Base-by-base conservation (phyloP, 2,888 invertebrate genomes). In the Cheilosia variabilis region DNA sequence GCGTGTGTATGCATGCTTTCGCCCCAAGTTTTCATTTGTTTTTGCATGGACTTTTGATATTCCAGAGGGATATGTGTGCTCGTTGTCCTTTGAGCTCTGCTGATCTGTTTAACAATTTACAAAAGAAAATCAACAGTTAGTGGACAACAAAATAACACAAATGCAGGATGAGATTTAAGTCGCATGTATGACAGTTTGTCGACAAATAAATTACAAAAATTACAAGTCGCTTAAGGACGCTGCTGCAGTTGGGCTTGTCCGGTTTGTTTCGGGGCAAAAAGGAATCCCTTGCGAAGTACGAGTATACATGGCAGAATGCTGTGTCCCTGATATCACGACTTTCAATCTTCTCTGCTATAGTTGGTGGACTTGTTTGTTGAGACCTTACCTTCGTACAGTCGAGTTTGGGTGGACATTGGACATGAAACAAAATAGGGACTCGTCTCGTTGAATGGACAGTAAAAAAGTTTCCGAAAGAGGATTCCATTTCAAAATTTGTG, bases 111-210 rank as follows among this genome's bases (percentile, higher is more conserved):
- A 60, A 71, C n/a, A 71, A 65, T 79, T 65, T 66, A 62, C 84
- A 84, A 76, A 60, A 58, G 65, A 80, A 76, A 84, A 75, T 79
- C 83, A 84, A 84, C 83, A 84, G 68, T 53, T 63, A 66, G 22
- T 55, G 17, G 72, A 60, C 27, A 45, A 17, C 50, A 71, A 13
- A 55, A 68, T 58, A 47, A 58, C 17, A 37, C 15, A 62, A 75
- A 62, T 62, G 45, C 43, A 31, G 17, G 7, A 17, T 17, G 17
- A 24, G 13, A 31, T 6, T 43, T 9, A 19, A 15, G 31, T 41
- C 17, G 37, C 43, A 53, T 37, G 37, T 37, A 37, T 13, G 17
- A 45, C 45, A 45, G 43, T 41, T 22, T 57, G 68, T 19, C 34
- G 5, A 15, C 17, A 17, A 17, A 45, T 45, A 22, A 17, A 55